phyloP scores from a whole-genome alignment of 2,888 invertebrate genomes.

The Achlya flavicornis region DNA sequence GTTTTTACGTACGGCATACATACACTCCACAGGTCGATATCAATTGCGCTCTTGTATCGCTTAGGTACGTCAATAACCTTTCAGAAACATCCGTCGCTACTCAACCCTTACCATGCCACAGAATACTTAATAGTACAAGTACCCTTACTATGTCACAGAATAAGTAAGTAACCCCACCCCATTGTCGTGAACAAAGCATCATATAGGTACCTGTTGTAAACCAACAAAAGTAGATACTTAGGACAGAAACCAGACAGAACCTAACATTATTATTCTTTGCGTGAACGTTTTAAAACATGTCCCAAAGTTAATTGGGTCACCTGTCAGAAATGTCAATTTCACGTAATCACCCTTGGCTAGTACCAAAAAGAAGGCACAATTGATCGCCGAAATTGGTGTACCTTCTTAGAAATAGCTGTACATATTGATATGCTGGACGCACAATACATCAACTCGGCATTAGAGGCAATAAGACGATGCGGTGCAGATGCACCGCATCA shows the following conservation, averaged over 20 bases:
- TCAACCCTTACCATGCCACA: background rate
- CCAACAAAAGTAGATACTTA: too few species aligned
- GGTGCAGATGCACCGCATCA: too few species aligned
- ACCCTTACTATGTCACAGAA: background rate
- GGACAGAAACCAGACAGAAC: too few species aligned
- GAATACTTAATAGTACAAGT: too few species aligned
- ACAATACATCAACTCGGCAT: too few species aligned
- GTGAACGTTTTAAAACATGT: too few species aligned
- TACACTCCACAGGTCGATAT: background rate
- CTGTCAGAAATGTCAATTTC: background rate
- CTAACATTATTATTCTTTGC: too few species aligned
- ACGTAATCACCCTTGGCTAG: background rate
- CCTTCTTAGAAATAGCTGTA: constrained; percentile 13
- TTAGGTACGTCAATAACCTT: background rate
- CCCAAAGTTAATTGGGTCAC: too few species aligned
- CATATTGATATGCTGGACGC: too few species aligned
- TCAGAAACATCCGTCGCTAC: background rate
- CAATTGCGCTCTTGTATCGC: background rate
- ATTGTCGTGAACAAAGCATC: background rate
- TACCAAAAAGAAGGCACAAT: background rate
- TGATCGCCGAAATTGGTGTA: background rate
- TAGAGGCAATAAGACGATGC: too few species aligned
- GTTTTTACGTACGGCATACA: background rate
- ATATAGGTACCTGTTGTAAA: too few species aligned
- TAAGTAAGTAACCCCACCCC: background rate